Conservation (phyloP, 1,140 invertebrate genomes). For the Venustaconcha ellipsiformis region DNA sequence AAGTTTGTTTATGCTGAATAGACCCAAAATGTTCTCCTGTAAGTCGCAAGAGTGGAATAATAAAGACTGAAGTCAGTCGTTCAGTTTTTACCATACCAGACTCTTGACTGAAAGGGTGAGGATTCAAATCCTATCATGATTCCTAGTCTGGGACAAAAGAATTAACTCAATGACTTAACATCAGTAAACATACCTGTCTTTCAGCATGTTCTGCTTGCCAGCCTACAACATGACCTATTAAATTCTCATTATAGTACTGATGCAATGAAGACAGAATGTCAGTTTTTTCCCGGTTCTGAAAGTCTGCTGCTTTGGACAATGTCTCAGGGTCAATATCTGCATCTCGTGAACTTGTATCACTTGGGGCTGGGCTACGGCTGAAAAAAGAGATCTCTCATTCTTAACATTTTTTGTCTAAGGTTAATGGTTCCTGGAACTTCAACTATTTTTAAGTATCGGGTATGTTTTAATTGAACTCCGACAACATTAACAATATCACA, state of each 20-base stretch:
- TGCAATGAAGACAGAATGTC: slow-evolving; percentile 86
- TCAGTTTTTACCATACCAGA: no score
- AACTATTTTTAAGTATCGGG: background rate
- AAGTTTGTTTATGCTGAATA: no score
- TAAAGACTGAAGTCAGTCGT: no score
- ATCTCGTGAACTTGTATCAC: slow-evolving; percentile 61
- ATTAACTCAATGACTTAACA: background rate
- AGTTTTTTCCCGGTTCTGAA: slow-evolving; percentile 55
- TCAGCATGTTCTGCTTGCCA: slow-evolving; percentile 94
- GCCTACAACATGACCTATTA: slow-evolving; percentile 89
- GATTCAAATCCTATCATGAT: no score
- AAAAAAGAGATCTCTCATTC: slow-evolving; percentile 2
- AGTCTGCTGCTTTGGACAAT: slow-evolving; percentile 34
- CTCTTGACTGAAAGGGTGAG: no score
- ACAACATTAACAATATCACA: background rate
- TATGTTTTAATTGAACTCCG: background rate
- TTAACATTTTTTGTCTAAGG: background rate
- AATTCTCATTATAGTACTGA: slow-evolving; percentile 91
- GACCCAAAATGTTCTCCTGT: no score
- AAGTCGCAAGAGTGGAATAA: no score
- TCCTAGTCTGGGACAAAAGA: background rate
- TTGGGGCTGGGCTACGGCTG: slow-evolving; percentile 70
- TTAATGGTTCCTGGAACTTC: background rate
- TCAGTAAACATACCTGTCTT: slow-evolving; percentile 81
- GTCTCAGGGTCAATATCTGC: slow-evolving; percentile 39